Percentiles rank a stretch among this genome's conserved stretches.
Conservation (phyloP, 2,797 vertebrate species). For the Takifugu ocellatus region DNA sequence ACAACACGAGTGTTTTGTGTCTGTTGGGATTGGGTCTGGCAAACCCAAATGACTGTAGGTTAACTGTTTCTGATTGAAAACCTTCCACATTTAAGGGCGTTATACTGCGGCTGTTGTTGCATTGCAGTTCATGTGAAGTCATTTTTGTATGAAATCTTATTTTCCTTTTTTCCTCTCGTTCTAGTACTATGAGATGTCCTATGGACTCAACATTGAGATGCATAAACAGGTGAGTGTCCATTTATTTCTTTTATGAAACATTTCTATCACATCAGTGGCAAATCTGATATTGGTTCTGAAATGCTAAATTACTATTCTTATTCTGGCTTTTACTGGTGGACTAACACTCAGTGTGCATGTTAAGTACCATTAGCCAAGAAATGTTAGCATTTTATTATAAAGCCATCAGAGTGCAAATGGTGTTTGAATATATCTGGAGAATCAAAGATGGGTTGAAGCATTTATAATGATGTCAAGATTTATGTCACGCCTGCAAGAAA, state of each 20-base stretch:
- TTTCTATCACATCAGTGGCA: neutral
- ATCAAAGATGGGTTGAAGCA: too few species aligned
- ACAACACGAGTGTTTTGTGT: conserved; percentile 27
- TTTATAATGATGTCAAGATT: too few species aligned
- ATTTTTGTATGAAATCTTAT: too few species aligned
- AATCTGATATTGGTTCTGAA: too few species aligned
- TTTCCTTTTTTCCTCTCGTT: conserved; percentile 20
- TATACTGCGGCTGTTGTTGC: too few species aligned
- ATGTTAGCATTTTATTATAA: too few species aligned
- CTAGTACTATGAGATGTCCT: conserved; percentile 98
- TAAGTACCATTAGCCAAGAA: too few species aligned
- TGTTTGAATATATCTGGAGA: too few species aligned
- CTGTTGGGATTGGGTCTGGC: neutral
- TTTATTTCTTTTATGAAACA: neutral
- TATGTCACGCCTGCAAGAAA: neutral
- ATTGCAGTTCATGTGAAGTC: too few species aligned
- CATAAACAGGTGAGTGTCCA: conserved; percentile 89
- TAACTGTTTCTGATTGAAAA: neutral
- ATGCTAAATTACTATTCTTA: too few species aligned
- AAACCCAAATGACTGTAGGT: neutral
- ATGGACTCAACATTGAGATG: conserved; percentile 98
- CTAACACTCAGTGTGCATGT: too few species aligned
- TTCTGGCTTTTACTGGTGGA: too few species aligned
- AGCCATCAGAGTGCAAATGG: neutral
- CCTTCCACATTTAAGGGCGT: neutral